A percentile compares a stretch with the other conserved stretches of the same genome.
Conservation (phyloP, 2,888 invertebrate species). For the Pilophorus perplexus region DNA sequence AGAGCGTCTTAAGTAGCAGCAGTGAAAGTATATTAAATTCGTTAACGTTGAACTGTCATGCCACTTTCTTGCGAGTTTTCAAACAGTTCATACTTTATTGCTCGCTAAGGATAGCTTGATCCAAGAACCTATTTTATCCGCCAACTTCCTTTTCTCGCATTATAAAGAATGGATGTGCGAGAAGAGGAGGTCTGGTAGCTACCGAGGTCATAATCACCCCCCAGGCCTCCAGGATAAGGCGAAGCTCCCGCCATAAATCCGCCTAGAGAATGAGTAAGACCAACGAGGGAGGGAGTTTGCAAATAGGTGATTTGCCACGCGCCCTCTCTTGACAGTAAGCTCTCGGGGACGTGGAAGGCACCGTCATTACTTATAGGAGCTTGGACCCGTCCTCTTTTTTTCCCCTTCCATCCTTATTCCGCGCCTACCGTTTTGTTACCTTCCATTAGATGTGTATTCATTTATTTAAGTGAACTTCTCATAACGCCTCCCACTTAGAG, state of each 20-base stretch:
- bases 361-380: conserved; percentile 28
- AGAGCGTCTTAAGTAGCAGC: too few relatives aligned
- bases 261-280: conserved; percentile 10
- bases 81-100: too few relatives aligned
- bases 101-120: too few relatives aligned
- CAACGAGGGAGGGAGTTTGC: conserved; percentile 1
- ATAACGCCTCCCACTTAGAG: too few relatives aligned
- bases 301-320: conserved; percentile 30
- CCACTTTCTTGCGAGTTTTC: too few relatives aligned
- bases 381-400: conserved; percentile 28
- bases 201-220: conserved; percentile 11
- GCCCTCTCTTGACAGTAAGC: conserved; percentile 27
- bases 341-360: conserved; percentile 22
- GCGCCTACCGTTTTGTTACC: conserved; percentile 3
- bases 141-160: too few relatives aligned
- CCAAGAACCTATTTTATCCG: too few relatives aligned
- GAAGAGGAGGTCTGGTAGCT: too few relatives aligned
- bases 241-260: conserved; percentile 17
- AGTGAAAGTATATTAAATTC: too few relatives aligned
- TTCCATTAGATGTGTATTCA: not conserved
- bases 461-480: conserved; percentile 21
- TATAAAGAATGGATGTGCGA: too few relatives aligned
- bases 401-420: not conserved
- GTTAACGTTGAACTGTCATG: too few relatives aligned
- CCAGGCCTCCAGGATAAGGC: conserved; percentile 1